These are phyloP conservation scores for Bombylius discolor DNA, from an alignment of 2,888 invertebrate species.

Conservation along the genomic window DNA sequence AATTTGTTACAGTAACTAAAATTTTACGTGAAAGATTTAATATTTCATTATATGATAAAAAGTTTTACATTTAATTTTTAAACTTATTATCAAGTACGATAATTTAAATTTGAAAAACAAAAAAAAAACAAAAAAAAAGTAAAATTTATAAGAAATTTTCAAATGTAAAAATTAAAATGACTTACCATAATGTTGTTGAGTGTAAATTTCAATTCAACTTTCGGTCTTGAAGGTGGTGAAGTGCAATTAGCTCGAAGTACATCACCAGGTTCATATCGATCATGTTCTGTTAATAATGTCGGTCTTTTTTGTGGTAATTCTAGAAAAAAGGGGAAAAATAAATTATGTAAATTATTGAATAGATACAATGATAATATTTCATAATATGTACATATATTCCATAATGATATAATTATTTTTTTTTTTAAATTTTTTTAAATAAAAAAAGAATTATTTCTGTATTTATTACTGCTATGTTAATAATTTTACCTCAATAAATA, in stretches of 20 bases:
- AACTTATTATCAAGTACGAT: too few species aligned
- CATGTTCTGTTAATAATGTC: slow-evolving; percentile 54
- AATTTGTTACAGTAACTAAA: too few species aligned
- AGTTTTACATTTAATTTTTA: too few species aligned
- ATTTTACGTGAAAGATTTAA: too few species aligned
- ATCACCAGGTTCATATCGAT: slow-evolving; percentile 64
- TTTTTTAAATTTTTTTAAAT: not conserved
- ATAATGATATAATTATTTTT: too few species aligned
- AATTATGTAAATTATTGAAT: not conserved
- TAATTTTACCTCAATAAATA: too few species aligned
- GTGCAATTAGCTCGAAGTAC: slow-evolving; percentile 63
- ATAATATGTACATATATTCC: too few species aligned
- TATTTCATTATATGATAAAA: too few species aligned
- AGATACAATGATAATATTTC: not conserved
- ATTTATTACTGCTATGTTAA: too few species aligned
- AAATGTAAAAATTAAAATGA: slow-evolving; percentile 15
- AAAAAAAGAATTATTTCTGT: not conserved
- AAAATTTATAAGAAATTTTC: too few species aligned
- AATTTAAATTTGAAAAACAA: too few species aligned
- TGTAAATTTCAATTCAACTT: slow-evolving; percentile 58
- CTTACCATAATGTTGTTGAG: slow-evolving; percentile 69
- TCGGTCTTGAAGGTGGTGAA: slow-evolving; percentile 62
- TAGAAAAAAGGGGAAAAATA: slow-evolving; percentile 26
- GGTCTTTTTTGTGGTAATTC: slow-evolving; percentile 59
- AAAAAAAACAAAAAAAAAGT: too few species aligned